Base-by-base conservation (phyloP, 2,888 invertebrate genomes). In the Scrobipalpa costella region DNA sequence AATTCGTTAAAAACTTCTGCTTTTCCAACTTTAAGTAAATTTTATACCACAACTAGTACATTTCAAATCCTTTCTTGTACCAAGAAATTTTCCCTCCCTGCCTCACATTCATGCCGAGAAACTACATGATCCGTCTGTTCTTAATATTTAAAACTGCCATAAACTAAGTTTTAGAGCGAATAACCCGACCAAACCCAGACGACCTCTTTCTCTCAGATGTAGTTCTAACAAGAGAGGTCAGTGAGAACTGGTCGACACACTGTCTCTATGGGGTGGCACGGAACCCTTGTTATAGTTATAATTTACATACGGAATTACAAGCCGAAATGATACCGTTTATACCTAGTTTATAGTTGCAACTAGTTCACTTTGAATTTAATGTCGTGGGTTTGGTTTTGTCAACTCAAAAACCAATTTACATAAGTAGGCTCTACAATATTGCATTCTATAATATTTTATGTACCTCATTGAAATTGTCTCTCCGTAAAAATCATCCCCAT, bases 291-390 rank as follows among this genome's bases (percentile, higher is more conserved):
- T 82, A 78, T 81, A 88, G 84, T 84, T 84, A 82, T 85, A 90
- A 90, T 90, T 90, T 90, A 89, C 90, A 90, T 90, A 86, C 82
- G 81, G 85, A 90, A 90, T 90, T 86, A 90, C 88, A 84, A 80
- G 81, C 80, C 79, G 80, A 80, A 83, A 85, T 87, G 81, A 88
- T 81, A 81, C 80, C 82, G 79, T 82, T 84, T 75, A 82, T 82
- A 78, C 79, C 80, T 77, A 82, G 85, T 84, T 87, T 85, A 85
- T 79, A 77, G 70, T 72, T 71, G 70, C 71, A 70, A 70, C 71
- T 70, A 68, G 65, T 70, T 65, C 58, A n/a, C n/a, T n/a, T n/a
- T n/a, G n/a, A n/a, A n/a, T n/a, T n/a, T n/a, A n/a, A n/a, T n/a
- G n/a, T n/a, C 9, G 7, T 33, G 7, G 11, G 11, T 27, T 33